Evolutionary conservation across 2,797 vertebrate species (phyloP).

Genomic region (Cuniculus paca): DNA sequence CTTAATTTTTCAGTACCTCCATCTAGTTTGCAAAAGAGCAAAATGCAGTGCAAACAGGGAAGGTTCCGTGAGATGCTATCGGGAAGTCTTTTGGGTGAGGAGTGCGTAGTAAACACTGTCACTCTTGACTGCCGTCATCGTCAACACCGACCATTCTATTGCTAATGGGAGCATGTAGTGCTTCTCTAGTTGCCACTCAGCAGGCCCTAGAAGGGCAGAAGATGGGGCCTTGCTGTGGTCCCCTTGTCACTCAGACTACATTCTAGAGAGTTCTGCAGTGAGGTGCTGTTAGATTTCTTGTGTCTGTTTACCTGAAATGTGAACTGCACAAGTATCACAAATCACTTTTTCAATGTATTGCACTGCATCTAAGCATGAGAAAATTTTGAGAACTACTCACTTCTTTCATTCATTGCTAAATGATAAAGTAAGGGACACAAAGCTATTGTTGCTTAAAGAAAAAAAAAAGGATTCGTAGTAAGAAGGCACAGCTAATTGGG

Average conservation of each 20-base stretch:
- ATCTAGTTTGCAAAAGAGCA: not conserved
- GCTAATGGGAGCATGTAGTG: not conserved
- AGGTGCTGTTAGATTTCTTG: not conserved
- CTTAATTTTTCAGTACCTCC: not conserved
- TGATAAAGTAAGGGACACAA: not conserved
- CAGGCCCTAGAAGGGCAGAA: not conserved
- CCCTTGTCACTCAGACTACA: not conserved
- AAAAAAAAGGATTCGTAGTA: not conserved
- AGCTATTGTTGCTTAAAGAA: not conserved
- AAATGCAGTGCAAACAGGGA: not conserved
- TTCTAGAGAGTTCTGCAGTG: conserved; percentile 3
- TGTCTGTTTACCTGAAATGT: not conserved
- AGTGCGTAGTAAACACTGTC: not conserved
- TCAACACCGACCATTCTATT: not conserved
- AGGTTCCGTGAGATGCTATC: not conserved
- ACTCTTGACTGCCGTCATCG: not conserved
- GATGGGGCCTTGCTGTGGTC: not conserved
- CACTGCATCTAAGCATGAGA: not conserved
- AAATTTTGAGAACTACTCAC: not conserved
- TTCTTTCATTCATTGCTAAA: not conserved
- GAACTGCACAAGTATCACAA: not conserved
- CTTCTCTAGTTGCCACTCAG: not conserved
- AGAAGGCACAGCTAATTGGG: not conserved
- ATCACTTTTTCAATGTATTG: not conserved
- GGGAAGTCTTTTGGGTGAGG: not conserved